Base-by-base conservation (phyloP, 1,140 invertebrate genomes). In the Drosophila ogumai region DNA sequence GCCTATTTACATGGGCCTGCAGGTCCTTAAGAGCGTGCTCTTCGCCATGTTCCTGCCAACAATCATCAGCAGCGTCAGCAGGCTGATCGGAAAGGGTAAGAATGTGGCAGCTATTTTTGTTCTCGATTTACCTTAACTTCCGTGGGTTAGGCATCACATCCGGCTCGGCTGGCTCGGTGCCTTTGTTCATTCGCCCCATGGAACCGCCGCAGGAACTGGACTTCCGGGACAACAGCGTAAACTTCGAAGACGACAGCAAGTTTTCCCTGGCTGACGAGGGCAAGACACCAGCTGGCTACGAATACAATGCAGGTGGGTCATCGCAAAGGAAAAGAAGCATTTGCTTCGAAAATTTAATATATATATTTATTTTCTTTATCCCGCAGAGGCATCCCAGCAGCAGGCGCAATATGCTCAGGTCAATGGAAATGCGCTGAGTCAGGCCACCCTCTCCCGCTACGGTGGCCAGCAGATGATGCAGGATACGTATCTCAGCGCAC, bases 1-100 rank as follows among this genome's bases (percentile, higher is more conserved):
- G 79, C 96, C 96, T 5, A 92, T 97, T 17, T 94, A 97, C 65
- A 95, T 97, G 77, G 96, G 96, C 1, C 94, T 95, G 4, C 96
- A 97, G 93, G 94, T 97, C 17, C 94, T 97, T 71, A 97, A 97
- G 92, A 96, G 96, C 19, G 94, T 97, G 12, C 92, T 97, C 7
- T 94, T 97, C 6, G 96, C 96, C 9, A 95, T 97, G 92, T 96
- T 97, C 92, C 93, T 97, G 79, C 96, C 96, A 2, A 96, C 96
- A 58, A 95, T 97, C 46, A 94, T 97, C 57, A 96, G 96, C 52
- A 96, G 96, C 79, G 94, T 97, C 55, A 96, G 96, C 52, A 97
- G 97, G 92, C 94, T 97, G 46, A 94, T 97, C 49, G 96, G 96
- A 34, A 97, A 97, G 94, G 96, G 96, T 95, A 92, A 93, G 86